phyloP scores from a whole-genome alignment of 1,140 invertebrate genomes.

The Rhynchophorus ferrugineus region DNA sequence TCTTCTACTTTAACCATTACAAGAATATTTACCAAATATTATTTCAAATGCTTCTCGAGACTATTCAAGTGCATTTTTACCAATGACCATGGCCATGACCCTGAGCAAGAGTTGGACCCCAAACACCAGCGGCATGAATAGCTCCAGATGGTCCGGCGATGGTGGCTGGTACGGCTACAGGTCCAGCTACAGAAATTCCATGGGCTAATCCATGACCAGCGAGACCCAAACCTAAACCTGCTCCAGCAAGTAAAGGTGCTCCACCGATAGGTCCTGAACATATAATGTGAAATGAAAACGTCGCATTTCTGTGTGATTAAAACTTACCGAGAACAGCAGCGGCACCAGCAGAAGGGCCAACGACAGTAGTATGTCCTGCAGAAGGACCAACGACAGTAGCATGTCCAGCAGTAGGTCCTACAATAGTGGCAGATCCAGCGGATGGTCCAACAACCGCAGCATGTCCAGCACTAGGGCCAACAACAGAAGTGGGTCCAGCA shows the following conservation, averaged over 20 bases:
- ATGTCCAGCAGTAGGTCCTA: conserved; percentile 10
- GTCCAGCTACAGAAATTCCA: conserved; percentile 22
- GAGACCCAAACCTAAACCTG: background rate
- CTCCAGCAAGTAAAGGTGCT: too few relatives aligned
- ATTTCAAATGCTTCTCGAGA: too few relatives aligned
- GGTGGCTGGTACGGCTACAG: conserved; percentile 16
- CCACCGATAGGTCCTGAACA: background rate
- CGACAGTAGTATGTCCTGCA: conserved; percentile 6
- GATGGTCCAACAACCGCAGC: conserved; percentile 1
- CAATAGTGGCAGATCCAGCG: conserved; percentile 6
- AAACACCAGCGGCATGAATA: conserved; percentile 18
- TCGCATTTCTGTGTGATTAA: too few relatives aligned
- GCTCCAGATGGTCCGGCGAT: too few relatives aligned
- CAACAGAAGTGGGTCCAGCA: background rate
- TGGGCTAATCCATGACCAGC: conserved; percentile 8
- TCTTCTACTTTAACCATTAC: too few relatives aligned
- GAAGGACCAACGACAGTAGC: conserved; percentile 22
- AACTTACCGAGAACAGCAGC: too few relatives aligned
- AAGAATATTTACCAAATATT: too few relatives aligned
- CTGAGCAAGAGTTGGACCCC: conserved; percentile 23
- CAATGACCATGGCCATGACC: conserved; percentile 22
- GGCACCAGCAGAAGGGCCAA: conserved; percentile 17
- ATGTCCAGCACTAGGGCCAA: background rate
- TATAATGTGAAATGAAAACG: too few relatives aligned
- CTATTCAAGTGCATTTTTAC: too few relatives aligned